Percentiles rank a stretch among this genome's conserved stretches.
phyloP scores from a whole-genome alignment of 2,797 vertebrate species.

The Parauchenoglanis ngamensis region DNA sequence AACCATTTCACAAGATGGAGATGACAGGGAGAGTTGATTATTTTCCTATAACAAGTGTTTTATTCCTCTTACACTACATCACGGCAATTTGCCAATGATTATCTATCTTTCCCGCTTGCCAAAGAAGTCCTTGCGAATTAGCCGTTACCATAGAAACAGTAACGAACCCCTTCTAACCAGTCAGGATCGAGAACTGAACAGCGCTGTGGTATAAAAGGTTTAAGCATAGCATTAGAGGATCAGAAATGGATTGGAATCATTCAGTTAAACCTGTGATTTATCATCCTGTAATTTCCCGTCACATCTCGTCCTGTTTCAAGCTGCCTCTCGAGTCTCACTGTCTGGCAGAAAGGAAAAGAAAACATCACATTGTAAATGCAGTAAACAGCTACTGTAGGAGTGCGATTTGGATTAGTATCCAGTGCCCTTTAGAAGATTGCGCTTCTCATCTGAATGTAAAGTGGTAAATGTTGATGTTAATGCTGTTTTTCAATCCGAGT shows the following conservation, averaged over 20 bases:
- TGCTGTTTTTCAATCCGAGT: neutral
- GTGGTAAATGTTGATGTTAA: neutral
- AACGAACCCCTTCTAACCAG: neutral
- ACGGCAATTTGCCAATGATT: no score
- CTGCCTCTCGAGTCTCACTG: neutral
- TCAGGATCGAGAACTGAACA: neutral
- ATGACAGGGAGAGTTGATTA: neutral
- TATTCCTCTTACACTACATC: no score
- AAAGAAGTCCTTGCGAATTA: neutral
- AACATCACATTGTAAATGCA: neutral
- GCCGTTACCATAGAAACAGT: neutral
- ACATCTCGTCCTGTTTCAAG: neutral
- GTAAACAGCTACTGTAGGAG: neutral
- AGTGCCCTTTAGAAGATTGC: neutral
- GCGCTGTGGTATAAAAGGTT: neutral
- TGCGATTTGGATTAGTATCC: neutral
- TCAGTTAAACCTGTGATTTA: neutral
- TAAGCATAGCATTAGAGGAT: neutral
- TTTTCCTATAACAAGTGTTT: no score
- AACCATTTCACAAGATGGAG: neutral
- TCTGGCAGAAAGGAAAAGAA: neutral
- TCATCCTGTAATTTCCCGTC: neutral
- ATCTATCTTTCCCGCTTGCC: neutral
- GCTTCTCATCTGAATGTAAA: neutral
- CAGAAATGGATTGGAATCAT: neutral